Evolutionary conservation across 64 coral and sea anemone species (phyloP).

Genomic region (Stichodactyla mertensii): DNA sequence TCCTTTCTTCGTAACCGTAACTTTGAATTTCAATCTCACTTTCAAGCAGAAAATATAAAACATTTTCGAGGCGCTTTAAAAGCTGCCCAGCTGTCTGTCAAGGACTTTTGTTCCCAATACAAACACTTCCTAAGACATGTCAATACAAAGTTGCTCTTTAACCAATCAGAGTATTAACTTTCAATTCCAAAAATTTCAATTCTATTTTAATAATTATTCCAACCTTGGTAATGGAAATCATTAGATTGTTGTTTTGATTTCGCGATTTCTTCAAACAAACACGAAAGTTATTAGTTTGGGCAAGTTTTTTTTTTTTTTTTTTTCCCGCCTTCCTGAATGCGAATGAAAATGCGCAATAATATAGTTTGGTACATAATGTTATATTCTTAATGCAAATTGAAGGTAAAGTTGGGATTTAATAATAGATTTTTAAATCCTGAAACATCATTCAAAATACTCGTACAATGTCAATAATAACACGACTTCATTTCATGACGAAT

Average conservation of each 20-base stretch:
- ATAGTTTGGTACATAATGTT: too few species aligned
- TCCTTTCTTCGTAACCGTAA: neutral
- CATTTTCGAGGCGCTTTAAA: neutral
- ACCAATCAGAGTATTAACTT: neutral
- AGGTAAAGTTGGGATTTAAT: too few species aligned
- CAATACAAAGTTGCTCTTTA: neutral
- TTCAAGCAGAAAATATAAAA: neutral
- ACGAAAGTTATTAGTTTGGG: neutral
- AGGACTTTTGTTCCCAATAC: neutral
- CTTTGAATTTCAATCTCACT: neutral
- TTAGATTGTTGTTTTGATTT: neutral
- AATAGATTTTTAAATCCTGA: too few species aligned
- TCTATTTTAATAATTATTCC: conserved; percentile 1
- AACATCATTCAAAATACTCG: too few species aligned
- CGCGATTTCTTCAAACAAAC: neutral
- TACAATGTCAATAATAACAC: too few species aligned
- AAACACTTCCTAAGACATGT: neutral
- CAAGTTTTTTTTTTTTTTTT: neutral
- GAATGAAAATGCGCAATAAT: too few species aligned
- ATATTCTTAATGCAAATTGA: too few species aligned
- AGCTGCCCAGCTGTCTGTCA: neutral
- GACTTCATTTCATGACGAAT: too few species aligned
- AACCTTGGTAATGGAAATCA: neutral
- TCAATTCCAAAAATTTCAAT: neutral
- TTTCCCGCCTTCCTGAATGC: too few species aligned